Evolutionary conservation across 2,113 vertebrate genomes (phyloP).

Genomic region (Equus quagga): DNA sequence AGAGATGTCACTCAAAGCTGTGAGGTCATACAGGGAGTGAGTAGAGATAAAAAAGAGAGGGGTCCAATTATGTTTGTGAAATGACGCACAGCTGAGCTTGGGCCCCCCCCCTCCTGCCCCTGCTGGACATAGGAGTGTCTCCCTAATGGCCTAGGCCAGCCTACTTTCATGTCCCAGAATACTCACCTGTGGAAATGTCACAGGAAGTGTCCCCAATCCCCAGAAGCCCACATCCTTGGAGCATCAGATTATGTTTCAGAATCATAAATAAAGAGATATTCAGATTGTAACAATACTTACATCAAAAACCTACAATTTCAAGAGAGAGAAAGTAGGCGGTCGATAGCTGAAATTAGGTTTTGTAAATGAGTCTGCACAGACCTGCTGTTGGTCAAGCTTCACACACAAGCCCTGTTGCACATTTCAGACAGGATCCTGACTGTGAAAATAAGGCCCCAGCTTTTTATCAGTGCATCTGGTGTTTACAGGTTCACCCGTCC

Average conservation of each 20-base stretch:
- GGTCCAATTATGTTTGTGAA: neutral
- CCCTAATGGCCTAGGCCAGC: neutral
- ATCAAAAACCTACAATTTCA: neutral
- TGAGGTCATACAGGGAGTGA: neutral
- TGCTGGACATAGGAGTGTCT: neutral
- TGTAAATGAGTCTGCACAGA: neutral
- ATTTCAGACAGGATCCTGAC: neutral
- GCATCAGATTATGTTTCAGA: neutral
- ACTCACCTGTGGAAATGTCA: neutral
- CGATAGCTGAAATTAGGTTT: neutral
- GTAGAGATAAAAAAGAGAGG: neutral
- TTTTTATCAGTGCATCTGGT: neutral
- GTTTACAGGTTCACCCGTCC: neutral
- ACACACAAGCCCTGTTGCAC: too few species aligned
- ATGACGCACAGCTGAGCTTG: neutral
- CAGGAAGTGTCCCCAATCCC: neutral
- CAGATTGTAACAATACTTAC: neutral
- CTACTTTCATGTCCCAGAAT: neutral
- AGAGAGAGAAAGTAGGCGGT: neutral
- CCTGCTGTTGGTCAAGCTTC: neutral
- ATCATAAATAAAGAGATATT: neutral
- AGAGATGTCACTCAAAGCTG: neutral
- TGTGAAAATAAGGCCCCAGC: neutral
- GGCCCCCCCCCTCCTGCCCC: too few species aligned
- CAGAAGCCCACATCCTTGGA: neutral